Evolutionary conservation across 2,888 invertebrate genomes (phyloP).

Genomic region (Crocallis elinguaria): DNA sequence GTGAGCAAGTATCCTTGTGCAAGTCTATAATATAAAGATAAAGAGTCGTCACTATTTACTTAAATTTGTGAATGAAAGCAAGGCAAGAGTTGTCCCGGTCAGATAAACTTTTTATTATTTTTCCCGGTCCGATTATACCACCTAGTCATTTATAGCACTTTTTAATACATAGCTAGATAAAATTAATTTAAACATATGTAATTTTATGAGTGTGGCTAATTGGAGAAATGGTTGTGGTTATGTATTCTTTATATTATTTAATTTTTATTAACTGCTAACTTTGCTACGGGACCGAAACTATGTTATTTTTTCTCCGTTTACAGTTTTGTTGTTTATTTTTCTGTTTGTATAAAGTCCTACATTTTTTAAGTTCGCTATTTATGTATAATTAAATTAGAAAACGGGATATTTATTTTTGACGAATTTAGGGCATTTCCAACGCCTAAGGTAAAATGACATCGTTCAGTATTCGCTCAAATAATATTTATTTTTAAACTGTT

Average conservation of each 20-base stretch:
- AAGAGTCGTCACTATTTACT: background rate
- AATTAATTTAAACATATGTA: constrained; percentile 61
- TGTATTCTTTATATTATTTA: constrained; percentile 20
- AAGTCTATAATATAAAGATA: no score
- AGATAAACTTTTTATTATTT: constrained; percentile 6
- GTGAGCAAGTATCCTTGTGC: no score
- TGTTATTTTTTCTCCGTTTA: constrained; percentile 32
- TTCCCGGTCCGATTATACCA: constrained; percentile 61
- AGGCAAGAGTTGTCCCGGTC: background rate
- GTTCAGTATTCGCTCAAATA: constrained; percentile 40
- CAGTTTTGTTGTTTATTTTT: constrained; percentile 57
- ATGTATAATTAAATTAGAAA: constrained; percentile 75
- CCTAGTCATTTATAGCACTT: constrained; percentile 79
- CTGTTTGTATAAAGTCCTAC: constrained; percentile 77
- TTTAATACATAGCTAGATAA: constrained; percentile 70
- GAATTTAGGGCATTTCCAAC: constrained; percentile 61
- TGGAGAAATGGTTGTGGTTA: constrained; percentile 70
- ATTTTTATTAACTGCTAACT: constrained; percentile 28
- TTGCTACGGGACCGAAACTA: constrained; percentile 57
- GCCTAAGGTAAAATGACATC: constrained; percentile 61
- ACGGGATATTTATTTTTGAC: constrained; percentile 77
- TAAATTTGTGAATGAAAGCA: background rate
- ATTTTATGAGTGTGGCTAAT: constrained; percentile 67
- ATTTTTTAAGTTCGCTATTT: constrained; percentile 75
- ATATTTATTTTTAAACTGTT: constrained; percentile 11